Evolutionary conservation across 2,888 invertebrate genomes (phyloP), one percentile per base, ranked within the genome.

Genomic region (Perizoma flavofasciatum): DNA sequence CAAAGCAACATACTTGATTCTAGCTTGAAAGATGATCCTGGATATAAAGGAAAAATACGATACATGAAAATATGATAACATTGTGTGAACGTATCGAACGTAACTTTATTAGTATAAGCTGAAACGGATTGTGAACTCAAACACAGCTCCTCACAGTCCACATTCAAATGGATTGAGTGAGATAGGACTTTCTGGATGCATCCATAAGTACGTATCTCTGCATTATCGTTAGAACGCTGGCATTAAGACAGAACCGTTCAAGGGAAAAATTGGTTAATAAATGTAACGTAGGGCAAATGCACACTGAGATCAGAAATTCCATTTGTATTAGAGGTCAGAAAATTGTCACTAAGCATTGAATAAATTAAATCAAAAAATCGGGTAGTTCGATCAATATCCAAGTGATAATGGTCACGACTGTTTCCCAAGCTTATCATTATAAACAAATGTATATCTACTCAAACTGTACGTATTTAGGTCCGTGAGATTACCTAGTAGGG

Each of bases 241-340:
- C 77, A 88, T 90, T 89, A 90, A 84, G 85, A 83, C 73, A 63
- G 79, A 88, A 87, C 78, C 84, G 87, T 84, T 89, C 83, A 79
- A 82, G 85, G 83, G 88, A 88, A 89, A 90, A 90, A 90, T 90
- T 88, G 88, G 79, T 86, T 89, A 87, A 88, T 88, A 88, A 86
- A 88, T 86, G 81, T 83, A 77, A 59, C 65, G 75, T 67, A 73
- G 54, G 74, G 65, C 32, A 54, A 46, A 37, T 73, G 54, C 63
- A 77, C 69, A 75, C 11, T 10, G 22, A 45, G 10, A 35, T 37
- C 40, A 56, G n/a, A n/a, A n/a, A n/a, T 22, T 22, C 22, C 22
- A 22, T 22, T 22, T 22, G 22, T 22, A 22, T 22, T 2, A 22
- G 22, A 22, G 22, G 22, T 22, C 22, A 22, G 22, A 22, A 22